Base-by-base conservation (phyloP, 2,797 vertebrate species). In the Synaphobranchus kaupii region DNA sequence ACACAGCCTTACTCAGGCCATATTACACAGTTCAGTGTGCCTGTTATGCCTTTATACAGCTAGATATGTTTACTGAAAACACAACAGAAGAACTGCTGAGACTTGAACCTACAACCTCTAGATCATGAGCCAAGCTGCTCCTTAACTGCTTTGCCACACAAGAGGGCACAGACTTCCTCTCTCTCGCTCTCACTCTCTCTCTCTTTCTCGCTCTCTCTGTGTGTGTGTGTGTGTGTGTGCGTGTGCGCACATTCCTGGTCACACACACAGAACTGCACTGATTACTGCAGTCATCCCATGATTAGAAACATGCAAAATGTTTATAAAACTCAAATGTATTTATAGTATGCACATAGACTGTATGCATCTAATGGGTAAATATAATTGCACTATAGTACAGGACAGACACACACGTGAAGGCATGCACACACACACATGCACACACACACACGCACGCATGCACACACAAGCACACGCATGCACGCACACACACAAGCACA, bases 401-500 rank as follows among this genome's bases (percentile, higher is more conserved):
- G 58, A 15, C 83, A 83, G 52, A 52, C 73, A 39, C 39, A 39
- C 39, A 39, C 39, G 3, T 39, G 39, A 66, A 81, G n/a, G n/a
- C n/a, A n/a, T n/a, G n/a, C n/a, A n/a, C n/a, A n/a, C n/a, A n/a
- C n/a, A n/a, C n/a, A n/a, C n/a, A n/a, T n/a, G n/a, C n/a, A n/a
- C n/a, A n/a, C n/a, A n/a, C n/a, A n/a, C n/a, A n/a, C n/a, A n/a
- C n/a, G n/a, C n/a, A n/a, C 48, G 8, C 48, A 48, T 8, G 34
- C 56, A 34, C 76, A 44, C 48, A 2, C 48, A 48, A 1, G 1
- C 48, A 48, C 48, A 2, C 52, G 13, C 12, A 10, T 10, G 13
- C 85, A 86, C 58, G 86, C 85, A 84, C 87, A 50, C 89, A n/a
- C 87, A 80, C 84, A 81, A 4, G 83, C 88, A 54, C 85, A 68